A percentile compares a stretch with the other conserved stretches of the same genome.
These are phyloP conservation scores for Masticophis lateralis DNA, from an alignment of 2,797 vertebrate genomes.

Conservation along the genomic window DNA sequence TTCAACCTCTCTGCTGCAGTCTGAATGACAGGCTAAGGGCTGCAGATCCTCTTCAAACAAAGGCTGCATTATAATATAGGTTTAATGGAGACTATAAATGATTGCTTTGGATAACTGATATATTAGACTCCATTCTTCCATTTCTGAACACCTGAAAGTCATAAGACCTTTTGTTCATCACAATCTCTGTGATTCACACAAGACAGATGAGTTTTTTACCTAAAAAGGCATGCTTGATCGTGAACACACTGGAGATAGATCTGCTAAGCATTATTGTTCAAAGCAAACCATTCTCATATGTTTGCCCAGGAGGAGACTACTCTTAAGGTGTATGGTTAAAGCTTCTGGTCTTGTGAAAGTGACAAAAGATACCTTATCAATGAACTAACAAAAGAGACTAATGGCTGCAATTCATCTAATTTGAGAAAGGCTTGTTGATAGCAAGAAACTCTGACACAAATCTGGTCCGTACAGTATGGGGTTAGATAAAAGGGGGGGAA, in stretches of 20 bases:
- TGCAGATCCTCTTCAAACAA: background rate
- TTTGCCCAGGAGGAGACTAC: background rate
- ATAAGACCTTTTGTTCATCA: background rate
- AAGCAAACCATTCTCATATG: background rate
- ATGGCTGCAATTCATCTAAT: background rate
- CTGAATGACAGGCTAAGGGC: background rate
- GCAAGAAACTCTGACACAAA: background rate
- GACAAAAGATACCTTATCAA: background rate
- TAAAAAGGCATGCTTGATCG: background rate
- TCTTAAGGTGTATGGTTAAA: background rate
- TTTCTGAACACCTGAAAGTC: background rate
- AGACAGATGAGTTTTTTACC: background rate
- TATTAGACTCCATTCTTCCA: background rate
- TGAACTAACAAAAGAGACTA: background rate
- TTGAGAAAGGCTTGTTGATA: background rate
- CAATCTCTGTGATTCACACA: background rate
- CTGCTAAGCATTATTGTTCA: background rate
- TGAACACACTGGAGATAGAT: background rate
- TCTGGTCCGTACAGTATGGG: background rate
- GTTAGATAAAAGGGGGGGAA: background rate
- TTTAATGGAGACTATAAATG: background rate
- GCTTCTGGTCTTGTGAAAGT: background rate
- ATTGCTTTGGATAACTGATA: background rate
- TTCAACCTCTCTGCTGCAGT: background rate
- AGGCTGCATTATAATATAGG: background rate